These are phyloP conservation scores for Eupithecia exiguata DNA, from an alignment of 2,888 invertebrate species.

Conservation along the genomic window DNA sequence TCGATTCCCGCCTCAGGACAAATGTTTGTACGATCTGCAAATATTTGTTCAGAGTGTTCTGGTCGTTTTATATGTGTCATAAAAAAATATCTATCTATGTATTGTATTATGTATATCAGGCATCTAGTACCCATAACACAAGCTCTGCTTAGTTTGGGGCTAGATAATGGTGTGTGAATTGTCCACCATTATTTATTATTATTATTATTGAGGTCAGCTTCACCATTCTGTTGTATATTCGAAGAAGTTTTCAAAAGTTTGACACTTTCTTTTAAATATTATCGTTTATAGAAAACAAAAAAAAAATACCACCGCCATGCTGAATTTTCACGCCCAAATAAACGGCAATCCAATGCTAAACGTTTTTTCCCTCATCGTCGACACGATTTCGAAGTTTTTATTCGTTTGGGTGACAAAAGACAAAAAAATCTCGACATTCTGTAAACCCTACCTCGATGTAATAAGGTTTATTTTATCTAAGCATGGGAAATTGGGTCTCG, in stretches of 20 bases:
- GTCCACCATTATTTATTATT: too few relatives aligned
- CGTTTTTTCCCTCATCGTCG: slow-evolving; percentile 61
- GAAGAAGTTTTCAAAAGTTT: neutral
- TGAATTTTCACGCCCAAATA: slow-evolving; percentile 73
- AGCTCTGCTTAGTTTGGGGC: too few relatives aligned
- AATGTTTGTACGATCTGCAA: too few relatives aligned
- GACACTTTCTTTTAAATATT: neutral
- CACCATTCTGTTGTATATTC: neutral
- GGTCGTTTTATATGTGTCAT: too few relatives aligned
- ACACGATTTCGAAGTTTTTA: slow-evolving; percentile 81
- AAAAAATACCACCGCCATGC: slow-evolving; percentile 12
- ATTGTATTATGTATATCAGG: too few relatives aligned
- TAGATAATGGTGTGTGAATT: too few relatives aligned
- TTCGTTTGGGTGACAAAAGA: slow-evolving; percentile 76
- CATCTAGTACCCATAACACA: too few relatives aligned
- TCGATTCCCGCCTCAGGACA: too few relatives aligned
- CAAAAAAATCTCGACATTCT: slow-evolving; percentile 54
- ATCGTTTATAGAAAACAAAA: neutral
- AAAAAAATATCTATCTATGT: too few relatives aligned
- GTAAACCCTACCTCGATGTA: slow-evolving; percentile 47
- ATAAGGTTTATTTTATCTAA: slow-evolving; percentile 56
- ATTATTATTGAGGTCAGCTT: neutral
- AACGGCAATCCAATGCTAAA: slow-evolving; percentile 75
- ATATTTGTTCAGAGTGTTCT: too few relatives aligned
- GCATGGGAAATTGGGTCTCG: slow-evolving; percentile 69